phyloP scores from a whole-genome alignment of 2,797 vertebrate species.

The Cuculus canorus region DNA sequence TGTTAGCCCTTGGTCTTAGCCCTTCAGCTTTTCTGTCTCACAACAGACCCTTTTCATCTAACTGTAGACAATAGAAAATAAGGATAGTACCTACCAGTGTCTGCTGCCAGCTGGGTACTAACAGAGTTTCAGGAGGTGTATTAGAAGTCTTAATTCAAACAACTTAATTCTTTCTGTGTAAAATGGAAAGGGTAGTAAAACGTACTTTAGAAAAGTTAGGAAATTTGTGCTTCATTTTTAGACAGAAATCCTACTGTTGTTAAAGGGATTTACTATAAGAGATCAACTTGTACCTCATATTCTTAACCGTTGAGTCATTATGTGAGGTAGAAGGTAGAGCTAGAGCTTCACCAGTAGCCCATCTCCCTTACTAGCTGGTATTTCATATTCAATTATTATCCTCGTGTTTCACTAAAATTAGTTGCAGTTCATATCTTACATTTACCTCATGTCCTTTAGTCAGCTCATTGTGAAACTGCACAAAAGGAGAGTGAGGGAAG shows the following conservation, averaged over 20 bases:
- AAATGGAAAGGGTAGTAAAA: not conserved
- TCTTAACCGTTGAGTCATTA: not conserved
- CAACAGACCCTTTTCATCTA: not conserved
- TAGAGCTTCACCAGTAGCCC: slow-evolving; percentile 49
- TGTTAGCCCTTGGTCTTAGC: not conserved
- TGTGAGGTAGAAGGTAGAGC: slow-evolving; percentile 12
- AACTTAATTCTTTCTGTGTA: not conserved
- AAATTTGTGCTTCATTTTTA: not conserved
- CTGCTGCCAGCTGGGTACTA: not conserved
- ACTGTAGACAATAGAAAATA: not conserved
- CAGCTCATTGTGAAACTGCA: slow-evolving; percentile 60
- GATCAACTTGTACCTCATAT: not conserved
- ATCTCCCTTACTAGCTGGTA: slow-evolving; percentile 59
- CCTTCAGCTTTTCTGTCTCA: not conserved
- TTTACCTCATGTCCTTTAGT: slow-evolving; percentile 68
- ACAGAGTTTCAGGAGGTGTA: not conserved
- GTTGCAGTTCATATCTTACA: slow-evolving; percentile 28
- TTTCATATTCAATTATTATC: slow-evolving; percentile 62
- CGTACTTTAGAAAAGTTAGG: not conserved
- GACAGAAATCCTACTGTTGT: not conserved
- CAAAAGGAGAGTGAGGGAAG: slow-evolving; percentile 64
- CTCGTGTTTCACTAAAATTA: slow-evolving; percentile 55
- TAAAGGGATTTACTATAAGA: not conserved
- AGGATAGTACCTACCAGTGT: not conserved
- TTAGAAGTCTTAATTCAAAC: not conserved